phyloP scores from a whole-genome alignment of 2,797 vertebrate genomes.

The Thripadectes ignobilis region DNA sequence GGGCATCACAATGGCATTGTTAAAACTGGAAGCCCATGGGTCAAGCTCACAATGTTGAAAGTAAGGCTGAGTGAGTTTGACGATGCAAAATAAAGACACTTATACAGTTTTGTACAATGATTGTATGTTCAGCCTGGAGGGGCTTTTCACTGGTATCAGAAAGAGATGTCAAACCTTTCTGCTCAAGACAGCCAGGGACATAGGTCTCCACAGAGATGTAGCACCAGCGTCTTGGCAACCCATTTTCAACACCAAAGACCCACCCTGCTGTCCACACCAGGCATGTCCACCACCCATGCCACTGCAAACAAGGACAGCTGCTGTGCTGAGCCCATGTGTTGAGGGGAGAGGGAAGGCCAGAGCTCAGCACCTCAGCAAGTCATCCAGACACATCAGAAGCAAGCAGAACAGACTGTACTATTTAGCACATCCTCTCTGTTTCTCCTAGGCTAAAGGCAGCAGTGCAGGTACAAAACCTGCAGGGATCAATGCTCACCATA shows the following conservation, averaged over 20 bases:
- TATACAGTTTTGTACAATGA: background rate
- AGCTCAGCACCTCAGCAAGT: background rate
- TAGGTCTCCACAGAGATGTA: background rate
- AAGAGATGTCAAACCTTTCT: background rate
- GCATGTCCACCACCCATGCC: accelerated
- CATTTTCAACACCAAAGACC: background rate
- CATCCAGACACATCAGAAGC: background rate
- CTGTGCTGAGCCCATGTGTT: accelerated
- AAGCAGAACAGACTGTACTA: background rate
- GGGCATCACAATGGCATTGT: background rate
- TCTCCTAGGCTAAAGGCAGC: background rate
- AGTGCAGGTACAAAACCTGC: background rate
- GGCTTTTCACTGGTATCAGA: background rate
- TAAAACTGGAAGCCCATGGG: background rate
- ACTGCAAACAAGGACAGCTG: background rate
- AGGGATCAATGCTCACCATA: background rate
- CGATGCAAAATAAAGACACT: background rate
- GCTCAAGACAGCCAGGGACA: background rate
- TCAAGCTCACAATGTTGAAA: background rate
- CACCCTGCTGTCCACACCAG: background rate
- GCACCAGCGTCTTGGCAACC: background rate
- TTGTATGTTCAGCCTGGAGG: background rate
- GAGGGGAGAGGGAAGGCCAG: background rate
- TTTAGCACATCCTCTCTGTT: too few species aligned
- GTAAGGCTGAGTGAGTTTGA: background rate